These are phyloP conservation scores for Spondyliosoma cantharus DNA, from an alignment of 2,797 vertebrate species.

Conservation along the genomic window DNA sequence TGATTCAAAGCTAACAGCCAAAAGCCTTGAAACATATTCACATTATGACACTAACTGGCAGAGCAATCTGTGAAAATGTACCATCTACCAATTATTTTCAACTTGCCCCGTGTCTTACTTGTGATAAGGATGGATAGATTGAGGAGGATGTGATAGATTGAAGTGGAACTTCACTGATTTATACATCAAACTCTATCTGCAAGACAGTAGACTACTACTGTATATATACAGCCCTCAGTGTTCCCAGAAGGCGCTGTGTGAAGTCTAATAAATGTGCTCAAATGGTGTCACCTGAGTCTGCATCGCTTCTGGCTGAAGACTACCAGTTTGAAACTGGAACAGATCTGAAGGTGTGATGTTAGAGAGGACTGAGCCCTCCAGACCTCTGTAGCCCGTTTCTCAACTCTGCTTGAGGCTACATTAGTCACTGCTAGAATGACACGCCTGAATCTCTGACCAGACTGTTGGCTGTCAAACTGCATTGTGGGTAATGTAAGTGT, in stretches of 20 bases:
- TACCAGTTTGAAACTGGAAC: not conserved
- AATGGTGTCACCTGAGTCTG: not conserved
- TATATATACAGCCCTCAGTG: not conserved
- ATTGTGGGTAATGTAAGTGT: not conserved
- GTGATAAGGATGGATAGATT: no score
- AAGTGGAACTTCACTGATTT: conserved; percentile 1
- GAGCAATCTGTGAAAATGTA: not conserved
- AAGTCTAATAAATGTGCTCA: not conserved
- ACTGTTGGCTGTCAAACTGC: not conserved
- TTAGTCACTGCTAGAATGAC: not conserved
- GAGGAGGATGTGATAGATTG: not conserved
- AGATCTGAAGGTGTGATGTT: not conserved
- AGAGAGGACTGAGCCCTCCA: not conserved
- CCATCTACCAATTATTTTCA: not conserved
- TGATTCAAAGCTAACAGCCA: conserved; percentile 20
- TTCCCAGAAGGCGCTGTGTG: not conserved
- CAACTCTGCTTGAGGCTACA: not conserved
- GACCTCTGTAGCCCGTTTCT: not conserved
- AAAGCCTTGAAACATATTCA: conserved; percentile 5
- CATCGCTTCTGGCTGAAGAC: not conserved
- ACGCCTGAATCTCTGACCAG: not conserved
- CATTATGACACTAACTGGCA: not conserved
- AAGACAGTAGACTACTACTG: not conserved
- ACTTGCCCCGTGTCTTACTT: not conserved
- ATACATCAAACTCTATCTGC: not conserved